Percentiles rank a stretch among this genome's conserved stretches.
phyloP scores from a whole-genome alignment of 2,113 vertebrate genomes.

The Dicentrarchus labrax region DNA sequence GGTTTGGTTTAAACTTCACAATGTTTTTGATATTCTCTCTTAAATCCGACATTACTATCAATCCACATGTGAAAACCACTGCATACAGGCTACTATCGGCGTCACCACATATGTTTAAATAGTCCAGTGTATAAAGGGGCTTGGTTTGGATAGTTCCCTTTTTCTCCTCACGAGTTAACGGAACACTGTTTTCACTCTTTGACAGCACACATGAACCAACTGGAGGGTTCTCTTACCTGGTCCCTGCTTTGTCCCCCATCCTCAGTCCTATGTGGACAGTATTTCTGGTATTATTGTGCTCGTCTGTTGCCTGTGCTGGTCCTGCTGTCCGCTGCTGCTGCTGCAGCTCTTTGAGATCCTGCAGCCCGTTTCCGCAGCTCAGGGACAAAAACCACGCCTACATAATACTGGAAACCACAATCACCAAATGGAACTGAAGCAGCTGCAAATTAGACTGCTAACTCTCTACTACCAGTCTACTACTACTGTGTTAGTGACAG shows the following conservation, averaged over 20 bases:
- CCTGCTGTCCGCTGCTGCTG: background rate
- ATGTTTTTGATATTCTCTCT: background rate
- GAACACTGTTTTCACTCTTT: background rate
- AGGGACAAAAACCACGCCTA: slow-evolving; percentile 47
- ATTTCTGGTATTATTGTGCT: background rate
- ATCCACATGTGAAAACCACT: too few relatives aligned
- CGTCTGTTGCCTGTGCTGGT: background rate
- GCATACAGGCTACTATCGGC: background rate
- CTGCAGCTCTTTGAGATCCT: background rate
- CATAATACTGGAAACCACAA: background rate
- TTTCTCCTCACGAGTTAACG: background rate
- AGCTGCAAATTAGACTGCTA: background rate
- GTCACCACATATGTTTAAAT: background rate
- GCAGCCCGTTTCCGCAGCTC: slow-evolving; percentile 56
- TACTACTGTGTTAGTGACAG: background rate
- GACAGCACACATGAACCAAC: background rate
- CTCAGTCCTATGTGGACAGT: slow-evolving; percentile 25
- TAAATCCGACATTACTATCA: background rate
- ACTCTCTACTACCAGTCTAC: background rate
- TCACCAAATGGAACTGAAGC: background rate
- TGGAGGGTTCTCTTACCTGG: slow-evolving; percentile 66
- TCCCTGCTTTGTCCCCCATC: slow-evolving; percentile 82
- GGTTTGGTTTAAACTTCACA: too few relatives aligned
- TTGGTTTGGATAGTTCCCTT: background rate
- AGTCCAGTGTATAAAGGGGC: background rate